Conservation (phyloP, 2,888 invertebrate genomes). For the Drosophila borborema region DNA sequence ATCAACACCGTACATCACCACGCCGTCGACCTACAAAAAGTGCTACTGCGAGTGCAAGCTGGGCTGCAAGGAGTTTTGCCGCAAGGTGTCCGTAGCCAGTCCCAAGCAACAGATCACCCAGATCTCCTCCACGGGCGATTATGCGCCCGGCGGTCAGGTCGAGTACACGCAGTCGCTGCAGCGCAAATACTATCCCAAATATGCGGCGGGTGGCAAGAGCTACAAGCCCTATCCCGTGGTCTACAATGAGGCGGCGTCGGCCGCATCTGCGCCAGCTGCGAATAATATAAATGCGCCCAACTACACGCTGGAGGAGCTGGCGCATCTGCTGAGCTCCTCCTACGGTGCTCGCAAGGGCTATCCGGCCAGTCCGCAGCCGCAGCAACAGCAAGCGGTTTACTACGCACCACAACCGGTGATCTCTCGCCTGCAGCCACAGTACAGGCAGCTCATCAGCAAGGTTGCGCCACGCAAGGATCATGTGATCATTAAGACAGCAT, state of each 20-base stretch:
- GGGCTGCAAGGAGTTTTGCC: constrained; percentile 81
- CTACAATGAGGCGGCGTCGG: constrained; percentile 38
- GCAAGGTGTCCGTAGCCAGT: constrained; percentile 65
- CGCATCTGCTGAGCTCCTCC: constrained; percentile 62
- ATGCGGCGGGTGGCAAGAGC: constrained; percentile 25
- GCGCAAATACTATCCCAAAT: constrained; percentile 64
- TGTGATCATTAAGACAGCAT: constrained; percentile 31
- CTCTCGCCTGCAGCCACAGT: constrained; percentile 20
- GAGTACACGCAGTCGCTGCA: constrained; percentile 74
- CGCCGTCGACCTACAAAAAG: constrained; percentile 59
- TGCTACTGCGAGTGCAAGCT: constrained; percentile 81
- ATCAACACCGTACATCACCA: constrained; percentile 1
- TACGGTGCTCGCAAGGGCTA: constrained; percentile 59
- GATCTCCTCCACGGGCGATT: constrained; percentile 62
- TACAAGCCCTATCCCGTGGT: constrained; percentile 60
- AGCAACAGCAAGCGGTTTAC: constrained; percentile 22
- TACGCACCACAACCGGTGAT: constrained; percentile 23
- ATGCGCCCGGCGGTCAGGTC: constrained; percentile 64
- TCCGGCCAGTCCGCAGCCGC: constrained; percentile 25
- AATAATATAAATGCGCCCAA: constrained; percentile 65
- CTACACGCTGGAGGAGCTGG: constrained; percentile 68
- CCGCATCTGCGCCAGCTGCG: constrained; percentile 35
- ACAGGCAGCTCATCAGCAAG: constrained; percentile 32
- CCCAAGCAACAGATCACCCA: constrained; percentile 73
- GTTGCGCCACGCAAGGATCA: constrained; percentile 19